phyloP scores from a whole-genome alignment of 2,888 invertebrate species.

The Brachyopa scutellaris region DNA sequence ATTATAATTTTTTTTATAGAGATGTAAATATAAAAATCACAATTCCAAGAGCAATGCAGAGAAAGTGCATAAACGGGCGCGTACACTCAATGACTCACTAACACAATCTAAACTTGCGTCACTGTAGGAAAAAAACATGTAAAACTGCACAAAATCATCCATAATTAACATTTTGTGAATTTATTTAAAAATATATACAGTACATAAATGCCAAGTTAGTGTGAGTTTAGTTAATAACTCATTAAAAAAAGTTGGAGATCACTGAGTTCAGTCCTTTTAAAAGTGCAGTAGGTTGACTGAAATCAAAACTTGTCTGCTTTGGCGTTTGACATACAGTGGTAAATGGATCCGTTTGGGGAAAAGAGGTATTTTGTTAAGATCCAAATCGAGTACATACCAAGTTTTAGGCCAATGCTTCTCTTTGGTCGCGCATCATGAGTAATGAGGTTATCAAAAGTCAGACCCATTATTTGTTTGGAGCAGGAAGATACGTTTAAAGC shows the following conservation, averaged over 20 bases:
- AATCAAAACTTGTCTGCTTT: too few relatives aligned
- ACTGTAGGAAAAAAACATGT: not conserved
- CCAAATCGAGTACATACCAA: too few relatives aligned
- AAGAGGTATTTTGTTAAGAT: too few relatives aligned
- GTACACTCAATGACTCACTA: constrained; percentile 30
- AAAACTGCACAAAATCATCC: not conserved
- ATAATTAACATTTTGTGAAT: not conserved
- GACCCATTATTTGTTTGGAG: too few relatives aligned
- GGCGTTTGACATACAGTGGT: too few relatives aligned
- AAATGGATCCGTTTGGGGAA: too few relatives aligned
- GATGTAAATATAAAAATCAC: not conserved
- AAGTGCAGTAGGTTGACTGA: not conserved
- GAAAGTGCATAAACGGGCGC: constrained; percentile 46
- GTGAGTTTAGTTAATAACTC: not conserved
- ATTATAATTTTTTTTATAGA: constrained; percentile 1
- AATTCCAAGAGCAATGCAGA: constrained; percentile 9
- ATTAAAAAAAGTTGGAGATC: not conserved
- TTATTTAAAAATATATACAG: too few relatives aligned
- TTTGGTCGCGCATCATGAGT: too few relatives aligned
- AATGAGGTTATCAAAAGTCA: too few relatives aligned
- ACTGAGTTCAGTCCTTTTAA: not conserved
- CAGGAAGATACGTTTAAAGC: too few relatives aligned
- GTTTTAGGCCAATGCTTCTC: too few relatives aligned
- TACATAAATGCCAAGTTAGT: too few relatives aligned
- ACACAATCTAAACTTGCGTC: constrained; percentile 21